Base-by-base conservation (phyloP, 2,888 invertebrate species). In the Eilema caniola region DNA sequence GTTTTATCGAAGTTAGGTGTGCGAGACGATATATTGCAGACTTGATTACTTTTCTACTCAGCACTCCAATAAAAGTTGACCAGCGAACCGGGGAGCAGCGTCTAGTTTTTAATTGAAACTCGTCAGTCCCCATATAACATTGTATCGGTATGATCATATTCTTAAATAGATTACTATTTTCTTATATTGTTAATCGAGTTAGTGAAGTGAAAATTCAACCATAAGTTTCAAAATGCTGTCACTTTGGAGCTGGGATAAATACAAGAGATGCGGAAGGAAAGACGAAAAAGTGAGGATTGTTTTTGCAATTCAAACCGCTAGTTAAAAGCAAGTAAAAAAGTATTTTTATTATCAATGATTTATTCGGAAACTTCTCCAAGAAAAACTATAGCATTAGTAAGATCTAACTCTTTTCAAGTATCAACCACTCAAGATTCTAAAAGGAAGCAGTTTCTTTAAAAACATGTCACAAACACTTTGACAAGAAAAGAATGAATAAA, bases 1-100 rank as follows among this genome's bases (percentile, higher is more conserved):
- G 90, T 91, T 91, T 88, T 88, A 89, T 86, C 77, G 68, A 83
- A 90, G 88, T 87, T 89, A 86, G 88, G 83, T 84, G 83, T 78
- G 84, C 88, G 79, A 80, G 81, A 74, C 87, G 90, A 93, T 92
- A 90, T 90, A 93, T 92, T 85, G 90, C 82, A 84, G 83, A 87
- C 90, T 93, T 91, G 91, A 93, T 93, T 92, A 93, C 92, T 93
- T 93, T 90, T 89, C 90, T 88, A 87, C 90, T 92, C 83, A 76
- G 83, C 75, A 84, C 92, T 92, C 89, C 92, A 93, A 94, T 94
- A 93, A 92, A 93, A 93, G 87, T 93, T 93, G 91, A 90, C 91
- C 91, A 92, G 89, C 88, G 87, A 85, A 88, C 89, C 86, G 89
- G 85, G 83, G 88, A 88, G 88, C 88, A 79, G 81, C 85, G 85